Conservation (phyloP, 2,888 invertebrate species). For the Dryococelus australis region DNA sequence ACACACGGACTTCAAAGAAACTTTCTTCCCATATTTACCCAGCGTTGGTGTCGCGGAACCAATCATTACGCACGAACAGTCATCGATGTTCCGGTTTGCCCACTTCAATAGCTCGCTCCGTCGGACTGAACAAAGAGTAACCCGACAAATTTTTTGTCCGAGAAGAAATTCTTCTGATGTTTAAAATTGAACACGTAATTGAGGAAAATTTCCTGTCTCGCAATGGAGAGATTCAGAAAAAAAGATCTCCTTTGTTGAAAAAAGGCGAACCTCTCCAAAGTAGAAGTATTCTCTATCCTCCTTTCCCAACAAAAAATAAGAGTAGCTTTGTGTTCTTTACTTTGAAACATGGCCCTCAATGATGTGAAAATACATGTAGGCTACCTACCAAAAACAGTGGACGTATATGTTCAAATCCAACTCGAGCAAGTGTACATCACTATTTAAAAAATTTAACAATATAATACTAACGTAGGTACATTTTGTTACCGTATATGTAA, state of each 20-base stretch:
- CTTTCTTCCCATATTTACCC: background rate
- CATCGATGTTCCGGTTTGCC: background rate
- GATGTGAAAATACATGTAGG: too few relatives aligned
- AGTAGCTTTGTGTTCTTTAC: too few relatives aligned
- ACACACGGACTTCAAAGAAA: conserved; percentile 10
- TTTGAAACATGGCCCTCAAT: too few relatives aligned
- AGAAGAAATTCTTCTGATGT: background rate
- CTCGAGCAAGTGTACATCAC: too few relatives aligned
- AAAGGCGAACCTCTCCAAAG: background rate
- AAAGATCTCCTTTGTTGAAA: background rate
- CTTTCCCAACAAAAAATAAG: too few relatives aligned
- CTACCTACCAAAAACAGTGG: too few relatives aligned
- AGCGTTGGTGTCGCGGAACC: background rate
- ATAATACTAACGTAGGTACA: too few relatives aligned
- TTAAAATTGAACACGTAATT: background rate
- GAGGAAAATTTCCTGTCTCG: background rate
- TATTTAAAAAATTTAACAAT: too few relatives aligned
- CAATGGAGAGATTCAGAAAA: background rate
- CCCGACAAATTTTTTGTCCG: background rate
- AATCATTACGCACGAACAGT: conserved; percentile 6
- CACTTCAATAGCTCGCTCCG: background rate
- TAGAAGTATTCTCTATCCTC: too few relatives aligned
- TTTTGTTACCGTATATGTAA: too few relatives aligned
- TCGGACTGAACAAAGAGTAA: background rate
- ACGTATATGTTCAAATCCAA: too few relatives aligned